phyloP scores from a whole-genome alignment of 2,797 vertebrate species.

The Alosa sapidissima region DNA sequence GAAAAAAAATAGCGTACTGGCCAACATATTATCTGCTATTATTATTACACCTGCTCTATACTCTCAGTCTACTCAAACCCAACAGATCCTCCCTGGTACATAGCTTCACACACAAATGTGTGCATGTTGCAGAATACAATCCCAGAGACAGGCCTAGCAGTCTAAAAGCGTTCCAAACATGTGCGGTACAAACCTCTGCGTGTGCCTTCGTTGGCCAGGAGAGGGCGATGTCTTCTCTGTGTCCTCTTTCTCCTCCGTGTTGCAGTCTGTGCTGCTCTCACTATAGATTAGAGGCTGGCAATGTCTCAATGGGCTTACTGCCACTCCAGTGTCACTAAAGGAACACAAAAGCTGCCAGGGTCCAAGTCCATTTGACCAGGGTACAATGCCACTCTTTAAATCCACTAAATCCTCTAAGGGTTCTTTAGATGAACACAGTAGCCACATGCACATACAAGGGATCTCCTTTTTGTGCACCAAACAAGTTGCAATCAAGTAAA shows the following conservation, averaged over 20 bases:
- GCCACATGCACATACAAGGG: neutral
- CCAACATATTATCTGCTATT: neutral
- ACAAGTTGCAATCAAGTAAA: neutral
- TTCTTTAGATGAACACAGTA: neutral
- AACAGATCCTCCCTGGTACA: neutral
- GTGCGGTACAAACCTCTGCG: neutral
- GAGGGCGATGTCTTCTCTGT: neutral
- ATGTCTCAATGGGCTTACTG: neutral
- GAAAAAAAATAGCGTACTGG: neutral
- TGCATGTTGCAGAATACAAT: neutral
- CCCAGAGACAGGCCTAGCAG: neutral
- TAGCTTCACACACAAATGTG: neutral
- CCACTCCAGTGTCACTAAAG: neutral
- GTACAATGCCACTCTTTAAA: neutral
- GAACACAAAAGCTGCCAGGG: neutral
- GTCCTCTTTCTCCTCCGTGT: slow-evolving; percentile 1
- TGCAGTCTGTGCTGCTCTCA: neutral
- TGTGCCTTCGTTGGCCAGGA: neutral
- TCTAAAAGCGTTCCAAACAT: neutral
- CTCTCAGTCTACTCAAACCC: neutral
- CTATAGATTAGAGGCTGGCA: neutral
- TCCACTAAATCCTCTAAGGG: neutral
- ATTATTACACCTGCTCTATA: too few species aligned
- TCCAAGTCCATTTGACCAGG: neutral
- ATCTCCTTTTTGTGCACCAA: neutral